Conservation (phyloP, 1,140 invertebrate genomes). For the Daktulosphaira vitifoliae region DNA sequence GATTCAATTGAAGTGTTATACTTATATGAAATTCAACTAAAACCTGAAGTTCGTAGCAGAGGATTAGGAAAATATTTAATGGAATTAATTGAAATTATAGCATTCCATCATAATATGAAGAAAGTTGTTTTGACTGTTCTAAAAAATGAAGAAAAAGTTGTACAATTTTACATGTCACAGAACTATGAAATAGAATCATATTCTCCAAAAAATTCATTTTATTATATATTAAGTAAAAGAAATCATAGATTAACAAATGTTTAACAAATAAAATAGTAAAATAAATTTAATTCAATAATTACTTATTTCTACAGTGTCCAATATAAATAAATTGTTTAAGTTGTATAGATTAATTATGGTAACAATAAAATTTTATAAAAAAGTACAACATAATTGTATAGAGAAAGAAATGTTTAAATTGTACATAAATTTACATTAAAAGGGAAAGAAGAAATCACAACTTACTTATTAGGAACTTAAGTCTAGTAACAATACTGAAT, state of each 20-base stretch:
- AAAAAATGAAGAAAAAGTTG: constrained; percentile 59
- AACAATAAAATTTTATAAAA: too few species aligned
- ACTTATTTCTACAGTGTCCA: too few species aligned
- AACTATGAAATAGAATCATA: constrained; percentile 38
- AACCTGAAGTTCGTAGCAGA: constrained; percentile 53
- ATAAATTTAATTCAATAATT: too few species aligned
- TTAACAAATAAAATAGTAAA: too few species aligned
- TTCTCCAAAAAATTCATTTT: constrained; percentile 36
- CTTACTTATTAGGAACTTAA: constrained; percentile 24
- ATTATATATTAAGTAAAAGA: constrained; percentile 26
- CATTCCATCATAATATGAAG: constrained; percentile 58
- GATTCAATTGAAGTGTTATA: constrained; percentile 66
- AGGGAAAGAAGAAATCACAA: constrained; percentile 33
- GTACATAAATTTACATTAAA: too few species aligned
- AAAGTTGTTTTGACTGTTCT: constrained; percentile 76
- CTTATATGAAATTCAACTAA: constrained; percentile 78
- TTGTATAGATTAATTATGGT: too few species aligned
- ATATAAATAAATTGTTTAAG: too few species aligned
- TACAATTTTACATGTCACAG: constrained; percentile 53
- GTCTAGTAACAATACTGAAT: constrained; percentile 25
- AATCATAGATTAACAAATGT: constrained; percentile 20
- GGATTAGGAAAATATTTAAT: constrained; percentile 74
- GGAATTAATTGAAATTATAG: constrained; percentile 65
- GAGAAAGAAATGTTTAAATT: not conserved
- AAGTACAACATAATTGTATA: too few species aligned